Evolutionary conservation across 2,888 invertebrate genomes (phyloP).

Genomic region (Nemurella pictetii): DNA sequence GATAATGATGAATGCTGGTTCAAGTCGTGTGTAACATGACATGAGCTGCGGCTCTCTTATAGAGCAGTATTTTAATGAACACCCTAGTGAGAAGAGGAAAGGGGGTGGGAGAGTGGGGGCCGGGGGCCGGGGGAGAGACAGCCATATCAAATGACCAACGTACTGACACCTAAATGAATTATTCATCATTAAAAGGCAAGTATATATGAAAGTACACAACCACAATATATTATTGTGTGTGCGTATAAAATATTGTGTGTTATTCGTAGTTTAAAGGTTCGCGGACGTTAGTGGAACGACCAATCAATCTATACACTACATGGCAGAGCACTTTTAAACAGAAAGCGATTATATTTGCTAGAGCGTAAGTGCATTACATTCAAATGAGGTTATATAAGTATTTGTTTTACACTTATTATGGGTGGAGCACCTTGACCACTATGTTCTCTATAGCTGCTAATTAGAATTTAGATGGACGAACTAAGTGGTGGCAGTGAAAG

Average conservation of each 20-base stretch:
- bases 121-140: background rate
- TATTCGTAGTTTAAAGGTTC: background rate
- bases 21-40: background rate
- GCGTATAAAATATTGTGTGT: background rate
- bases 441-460: no score
- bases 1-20: background rate
- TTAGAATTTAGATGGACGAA: background rate
- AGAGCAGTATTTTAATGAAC: background rate
- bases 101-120: background rate
- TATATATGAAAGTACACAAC: background rate
- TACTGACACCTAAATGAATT: conserved; percentile 1
- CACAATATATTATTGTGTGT: background rate
- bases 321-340: background rate
- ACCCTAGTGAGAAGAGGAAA: background rate
- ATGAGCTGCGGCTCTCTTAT: background rate
- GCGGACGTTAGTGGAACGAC: background rate
- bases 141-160: background rate
- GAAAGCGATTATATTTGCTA: background rate
- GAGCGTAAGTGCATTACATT: background rate
- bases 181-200: conserved; percentile 4
- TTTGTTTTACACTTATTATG: conserved; percentile 12
- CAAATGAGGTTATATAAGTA: conserved; percentile 13
- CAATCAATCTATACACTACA: conserved; percentile 5
- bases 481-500: no score
- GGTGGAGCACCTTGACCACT: background rate